Conservation (phyloP, 1,140 invertebrate genomes). For the Drosophila persimilis region DNA sequence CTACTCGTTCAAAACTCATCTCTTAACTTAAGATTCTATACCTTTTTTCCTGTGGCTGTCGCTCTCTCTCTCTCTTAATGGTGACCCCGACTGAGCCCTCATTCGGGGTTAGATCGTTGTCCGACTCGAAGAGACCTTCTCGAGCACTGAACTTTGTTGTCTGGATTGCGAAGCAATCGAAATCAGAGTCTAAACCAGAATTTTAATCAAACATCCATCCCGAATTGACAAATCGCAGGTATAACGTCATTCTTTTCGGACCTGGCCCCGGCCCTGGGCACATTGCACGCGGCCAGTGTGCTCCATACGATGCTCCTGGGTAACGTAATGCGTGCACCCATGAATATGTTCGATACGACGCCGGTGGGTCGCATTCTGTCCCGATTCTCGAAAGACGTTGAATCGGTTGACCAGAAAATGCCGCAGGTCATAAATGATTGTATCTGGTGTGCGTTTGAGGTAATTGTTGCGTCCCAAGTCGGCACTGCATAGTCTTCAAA, state of each 20-base stretch:
- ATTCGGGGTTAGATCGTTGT: constrained; percentile 7
- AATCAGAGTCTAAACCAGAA: neutral
- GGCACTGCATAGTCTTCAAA: constrained; percentile 24
- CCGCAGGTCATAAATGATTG: constrained; percentile 89
- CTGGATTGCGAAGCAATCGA: constrained; percentile 1
- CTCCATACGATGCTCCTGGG: constrained; percentile 91
- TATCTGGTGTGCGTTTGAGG: constrained; percentile 91
- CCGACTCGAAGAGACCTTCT: constrained; percentile 28
- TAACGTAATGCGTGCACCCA: constrained; percentile 89
- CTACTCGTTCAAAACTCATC: constrained; percentile 6
- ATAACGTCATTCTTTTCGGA: constrained; percentile 87
- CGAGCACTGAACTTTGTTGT: constrained; percentile 14
- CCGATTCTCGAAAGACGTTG: constrained; percentile 92
- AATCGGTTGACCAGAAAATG: constrained; percentile 89
- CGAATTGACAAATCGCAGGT: constrained; percentile 82
- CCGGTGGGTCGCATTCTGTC: constrained; percentile 93
- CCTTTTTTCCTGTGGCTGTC: constrained; percentile 41
- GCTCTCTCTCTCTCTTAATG: neutral
- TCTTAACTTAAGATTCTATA: constrained; percentile 19
- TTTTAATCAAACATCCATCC: constrained; percentile 38
- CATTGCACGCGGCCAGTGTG: constrained; percentile 88
- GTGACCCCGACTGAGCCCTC: constrained; percentile 3
- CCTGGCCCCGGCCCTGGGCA: constrained; percentile 88
- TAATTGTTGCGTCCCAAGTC: constrained; percentile 83
- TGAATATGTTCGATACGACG: constrained; percentile 94